Base-by-base conservation (phyloP, 2,888 invertebrate genomes). In the Torymus tubicola region DNA sequence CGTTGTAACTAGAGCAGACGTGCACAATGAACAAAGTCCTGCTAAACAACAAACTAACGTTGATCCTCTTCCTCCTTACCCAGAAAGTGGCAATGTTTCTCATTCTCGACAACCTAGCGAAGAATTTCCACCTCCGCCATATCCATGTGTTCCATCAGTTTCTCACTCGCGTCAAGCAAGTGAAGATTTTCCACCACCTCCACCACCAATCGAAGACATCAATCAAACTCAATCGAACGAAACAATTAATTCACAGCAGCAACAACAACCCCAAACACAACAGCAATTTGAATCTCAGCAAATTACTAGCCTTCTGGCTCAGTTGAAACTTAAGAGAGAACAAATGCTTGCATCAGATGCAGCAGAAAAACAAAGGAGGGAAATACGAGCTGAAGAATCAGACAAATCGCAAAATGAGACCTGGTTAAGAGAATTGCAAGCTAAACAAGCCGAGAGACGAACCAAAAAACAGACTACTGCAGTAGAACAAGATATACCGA, bases 131-230 rank as follows among this genome's bases (percentile, higher is more conserved):
- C 92, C 92, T 3, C 96, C 96, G 0, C 96, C 96, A 0, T 96
- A 96, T 88, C 96, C 96, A 1, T 95, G 95, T 86, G 93, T 95
- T 84, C 94, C 94, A 84, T 96, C 96, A 0, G 94, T 93, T 0
- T 93, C 95, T 75, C 97, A 97, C 90, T 97, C 96, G 1, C 92
- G 97, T 68, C 97, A 97, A 90, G 94, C 96, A 0, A 97, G 96
- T 89, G 96, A 96, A 91, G 97, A 97, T 86, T 97, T 97, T 86
- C 97, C 97, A 68, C 96, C 96, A 5, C 96, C 96, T n/a, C 97
- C 97, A 0, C 95, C 96, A 0, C 95, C 95, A 0, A 93, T 95
- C 67, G 95, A 96, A 83, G 91, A 95, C 82, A 93, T 93, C 24
- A 93, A 94, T 0, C 90, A 81, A 52, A 67, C 58, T 74, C 81